A percentile compares a stretch with the other conserved stretches of the same genome.
Evolutionary conservation across 1,140 invertebrate species (phyloP).

Genomic region (Hycleus cichorii): DNA sequence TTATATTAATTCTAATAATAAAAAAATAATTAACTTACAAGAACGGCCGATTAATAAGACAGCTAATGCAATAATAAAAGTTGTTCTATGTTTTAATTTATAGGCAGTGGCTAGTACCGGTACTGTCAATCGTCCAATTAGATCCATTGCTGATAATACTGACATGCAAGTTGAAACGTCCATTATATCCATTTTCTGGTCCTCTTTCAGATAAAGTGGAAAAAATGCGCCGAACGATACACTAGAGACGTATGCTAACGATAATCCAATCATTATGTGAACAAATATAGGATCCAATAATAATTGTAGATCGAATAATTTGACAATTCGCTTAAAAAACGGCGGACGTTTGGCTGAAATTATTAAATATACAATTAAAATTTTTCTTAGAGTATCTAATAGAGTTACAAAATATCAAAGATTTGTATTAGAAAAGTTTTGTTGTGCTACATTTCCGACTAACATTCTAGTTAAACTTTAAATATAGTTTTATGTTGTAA

Average conservation of each 20-base stretch:
- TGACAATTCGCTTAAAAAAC: slow-evolving; percentile 39
- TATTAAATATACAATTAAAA: background rate
- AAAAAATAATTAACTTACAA: slow-evolving; percentile 31
- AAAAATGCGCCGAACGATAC: slow-evolving; percentile 63
- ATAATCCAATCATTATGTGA: slow-evolving; percentile 57
- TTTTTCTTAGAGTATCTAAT: background rate
- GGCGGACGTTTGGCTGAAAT: background rate
- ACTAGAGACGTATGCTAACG: slow-evolving; percentile 56
- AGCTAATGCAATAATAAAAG: slow-evolving; percentile 47
- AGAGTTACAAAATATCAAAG: background rate
- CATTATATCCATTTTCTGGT: slow-evolving; percentile 44
- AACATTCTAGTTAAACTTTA: background rate
- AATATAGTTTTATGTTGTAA: too few species aligned
- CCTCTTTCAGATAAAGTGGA: slow-evolving; percentile 55
- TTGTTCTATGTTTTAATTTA: slow-evolving; percentile 48
- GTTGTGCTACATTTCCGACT: background rate
- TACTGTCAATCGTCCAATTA: slow-evolving; percentile 54
- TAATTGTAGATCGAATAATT: slow-evolving; percentile 53
- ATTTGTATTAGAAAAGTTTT: background rate
- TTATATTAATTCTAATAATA: background rate
- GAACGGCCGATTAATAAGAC: slow-evolving; percentile 40
- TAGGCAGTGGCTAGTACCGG: slow-evolving; percentile 56
- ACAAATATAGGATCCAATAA: slow-evolving; percentile 52
- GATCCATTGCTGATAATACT: slow-evolving; percentile 53
- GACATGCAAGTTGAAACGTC: slow-evolving; percentile 60